Conservation (phyloP, 2,113 vertebrate species). For the Propithecus coquereli region DNA sequence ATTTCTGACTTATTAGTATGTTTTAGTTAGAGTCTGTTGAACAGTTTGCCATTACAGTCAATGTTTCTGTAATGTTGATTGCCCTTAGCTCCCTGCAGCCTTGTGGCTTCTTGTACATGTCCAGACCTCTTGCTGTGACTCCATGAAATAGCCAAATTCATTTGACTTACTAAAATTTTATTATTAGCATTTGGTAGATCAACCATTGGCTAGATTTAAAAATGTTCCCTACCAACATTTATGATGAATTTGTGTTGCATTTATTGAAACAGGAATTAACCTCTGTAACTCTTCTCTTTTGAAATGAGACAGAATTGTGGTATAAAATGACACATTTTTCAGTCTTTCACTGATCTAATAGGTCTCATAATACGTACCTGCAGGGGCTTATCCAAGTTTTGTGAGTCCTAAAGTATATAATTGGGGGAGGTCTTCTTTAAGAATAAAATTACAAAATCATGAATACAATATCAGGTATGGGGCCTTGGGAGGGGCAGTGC, state of each 20-base stretch:
- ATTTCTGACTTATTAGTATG: background rate
- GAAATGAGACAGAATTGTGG: background rate
- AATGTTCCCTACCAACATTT: background rate
- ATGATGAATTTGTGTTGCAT: slow-evolving; percentile 16
- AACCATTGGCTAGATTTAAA: background rate
- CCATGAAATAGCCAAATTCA: background rate
- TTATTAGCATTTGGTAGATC: background rate
- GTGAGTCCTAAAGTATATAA: background rate
- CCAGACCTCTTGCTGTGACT: background rate
- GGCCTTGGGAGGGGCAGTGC: background rate
- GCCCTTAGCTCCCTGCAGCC: background rate
- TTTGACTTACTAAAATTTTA: slow-evolving; percentile 1
- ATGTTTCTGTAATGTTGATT: background rate
- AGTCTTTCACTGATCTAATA: background rate
- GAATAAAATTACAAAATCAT: background rate
- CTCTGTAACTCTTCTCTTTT: slow-evolving; percentile 13
- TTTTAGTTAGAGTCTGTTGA: background rate
- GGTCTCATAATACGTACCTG: background rate
- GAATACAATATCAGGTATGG: background rate
- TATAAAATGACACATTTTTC: background rate
- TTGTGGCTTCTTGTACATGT: background rate
- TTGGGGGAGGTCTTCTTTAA: background rate
- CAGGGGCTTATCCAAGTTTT: background rate
- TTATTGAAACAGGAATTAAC: background rate
- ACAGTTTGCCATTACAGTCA: background rate